Percentiles rank a stretch among this genome's conserved stretches.
phyloP scores from a whole-genome alignment of 2,888 invertebrate genomes.

The Saturnia japonica region DNA sequence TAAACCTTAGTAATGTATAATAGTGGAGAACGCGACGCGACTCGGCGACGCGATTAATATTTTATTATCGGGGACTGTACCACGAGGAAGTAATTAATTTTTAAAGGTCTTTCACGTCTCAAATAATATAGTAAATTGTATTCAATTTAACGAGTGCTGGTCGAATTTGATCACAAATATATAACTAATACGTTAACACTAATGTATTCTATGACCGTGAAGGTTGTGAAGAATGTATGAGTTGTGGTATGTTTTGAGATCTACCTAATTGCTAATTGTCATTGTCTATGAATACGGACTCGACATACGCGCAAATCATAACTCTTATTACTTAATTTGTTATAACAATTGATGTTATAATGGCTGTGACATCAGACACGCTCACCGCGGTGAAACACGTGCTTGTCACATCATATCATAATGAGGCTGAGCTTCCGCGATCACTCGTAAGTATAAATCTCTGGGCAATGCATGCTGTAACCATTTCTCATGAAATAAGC shows the following conservation, averaged over 20 bases:
- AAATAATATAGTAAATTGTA: not conserved
- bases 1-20: not conserved
- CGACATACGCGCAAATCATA: not conserved
- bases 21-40: too few species aligned
- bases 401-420: not conserved
- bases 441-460: too few species aligned
- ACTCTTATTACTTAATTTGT: not conserved
- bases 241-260: too few species aligned
- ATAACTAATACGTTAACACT: not conserved
- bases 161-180: not conserved
- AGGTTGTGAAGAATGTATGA: too few species aligned
- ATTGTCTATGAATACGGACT: too few species aligned
- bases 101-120: conserved; percentile 10
- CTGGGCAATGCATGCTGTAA: too few species aligned
- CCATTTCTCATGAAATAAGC: too few species aligned
- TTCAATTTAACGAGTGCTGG: not conserved
- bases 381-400: not conserved
- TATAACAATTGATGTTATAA: not conserved
- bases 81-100: conserved; percentile 14
- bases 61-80: not conserved
- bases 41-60: not conserved
- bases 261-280: too few species aligned
- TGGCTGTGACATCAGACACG: not conserved
- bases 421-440: not conserved
- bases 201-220: too few species aligned